phyloP scores from a whole-genome alignment of 2,113 vertebrate genomes.

The Thymallus thymallus region DNA sequence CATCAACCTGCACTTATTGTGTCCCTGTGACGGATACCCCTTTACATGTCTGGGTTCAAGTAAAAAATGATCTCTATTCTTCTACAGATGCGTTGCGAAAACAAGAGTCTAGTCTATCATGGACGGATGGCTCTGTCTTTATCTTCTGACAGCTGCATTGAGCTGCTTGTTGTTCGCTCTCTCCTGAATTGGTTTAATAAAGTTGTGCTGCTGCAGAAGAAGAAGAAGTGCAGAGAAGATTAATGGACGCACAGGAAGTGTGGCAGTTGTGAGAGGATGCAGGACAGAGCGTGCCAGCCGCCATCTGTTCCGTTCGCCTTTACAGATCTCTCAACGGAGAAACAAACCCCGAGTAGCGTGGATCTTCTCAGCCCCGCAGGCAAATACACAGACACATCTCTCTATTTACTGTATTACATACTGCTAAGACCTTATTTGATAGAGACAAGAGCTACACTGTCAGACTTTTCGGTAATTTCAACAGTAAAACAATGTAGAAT shows the following conservation, averaged over 20 bases:
- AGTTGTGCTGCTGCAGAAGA: constrained; percentile 93
- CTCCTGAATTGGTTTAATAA: constrained; percentile 87
- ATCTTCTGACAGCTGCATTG: constrained; percentile 88
- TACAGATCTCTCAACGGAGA: constrained; percentile 91
- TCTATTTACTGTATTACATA: constrained; percentile 36
- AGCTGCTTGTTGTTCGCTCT: constrained; percentile 73
- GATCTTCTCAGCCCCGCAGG: constrained; percentile 80
- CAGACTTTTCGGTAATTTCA: constrained; percentile 42
- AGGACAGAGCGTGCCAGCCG: constrained; percentile 86
- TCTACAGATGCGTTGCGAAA: constrained; percentile 67
- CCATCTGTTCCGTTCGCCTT: constrained; percentile 95
- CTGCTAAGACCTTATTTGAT: constrained; percentile 55
- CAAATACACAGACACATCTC: constrained; percentile 69
- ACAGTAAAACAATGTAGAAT: too few relatives aligned
- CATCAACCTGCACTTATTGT: too few relatives aligned
- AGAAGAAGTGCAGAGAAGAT: constrained; percentile 95
- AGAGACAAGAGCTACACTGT: constrained; percentile 59
- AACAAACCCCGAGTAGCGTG: constrained; percentile 81
- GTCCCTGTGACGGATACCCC: too few relatives aligned
- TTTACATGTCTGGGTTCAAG: too few relatives aligned
- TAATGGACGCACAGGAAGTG: constrained; percentile 93
- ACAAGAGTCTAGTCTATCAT: constrained; percentile 76
- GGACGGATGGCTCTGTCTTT: constrained; percentile 84
- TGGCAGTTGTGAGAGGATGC: constrained; percentile 92
- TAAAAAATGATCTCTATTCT: too few relatives aligned